Conservation (phyloP, 2,888 invertebrate genomes). For the Mimas tiliae region DNA sequence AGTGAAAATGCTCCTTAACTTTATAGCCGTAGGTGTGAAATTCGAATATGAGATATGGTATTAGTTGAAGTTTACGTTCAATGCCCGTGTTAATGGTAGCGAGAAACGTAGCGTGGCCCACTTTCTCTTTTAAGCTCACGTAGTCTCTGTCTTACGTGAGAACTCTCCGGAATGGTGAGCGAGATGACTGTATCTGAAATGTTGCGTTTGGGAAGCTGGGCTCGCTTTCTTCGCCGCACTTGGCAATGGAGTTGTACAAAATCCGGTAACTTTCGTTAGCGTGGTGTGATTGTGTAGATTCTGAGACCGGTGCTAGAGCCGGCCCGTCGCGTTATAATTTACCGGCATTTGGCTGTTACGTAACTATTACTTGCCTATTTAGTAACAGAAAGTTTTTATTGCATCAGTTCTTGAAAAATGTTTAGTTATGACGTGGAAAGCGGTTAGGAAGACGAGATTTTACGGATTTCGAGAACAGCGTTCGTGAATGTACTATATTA, state of each 20-base stretch:
- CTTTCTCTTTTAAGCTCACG: conserved; percentile 82
- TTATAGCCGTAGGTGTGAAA: conserved; percentile 44
- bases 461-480: neutral
- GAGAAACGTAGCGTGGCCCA: conserved; percentile 84
- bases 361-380: conserved; percentile 63
- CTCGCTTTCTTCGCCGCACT: conserved; percentile 84
- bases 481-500: neutral
- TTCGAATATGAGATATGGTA: conserved; percentile 48
- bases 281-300: conserved; percentile 61
- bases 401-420: conserved; percentile 37
- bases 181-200: conserved; percentile 68
- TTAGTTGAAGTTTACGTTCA: conserved; percentile 79
- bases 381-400: conserved; percentile 54
- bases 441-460: neutral
- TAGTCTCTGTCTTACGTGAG: conserved; percentile 69
- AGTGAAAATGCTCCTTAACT: conserved; percentile 45
- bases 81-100: conserved; percentile 81
- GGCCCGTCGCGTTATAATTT: conserved; percentile 63
- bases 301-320: conserved; percentile 49
- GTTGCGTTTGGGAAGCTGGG: conserved; percentile 66
- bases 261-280: conserved; percentile 83
- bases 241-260: conserved; percentile 79
- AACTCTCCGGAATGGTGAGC: conserved; percentile 53
- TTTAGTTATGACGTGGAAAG: neutral
- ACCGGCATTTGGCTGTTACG: conserved; percentile 63